phyloP scores from a whole-genome alignment of 2,797 vertebrate species.

The Cyprinella venusta region DNA sequence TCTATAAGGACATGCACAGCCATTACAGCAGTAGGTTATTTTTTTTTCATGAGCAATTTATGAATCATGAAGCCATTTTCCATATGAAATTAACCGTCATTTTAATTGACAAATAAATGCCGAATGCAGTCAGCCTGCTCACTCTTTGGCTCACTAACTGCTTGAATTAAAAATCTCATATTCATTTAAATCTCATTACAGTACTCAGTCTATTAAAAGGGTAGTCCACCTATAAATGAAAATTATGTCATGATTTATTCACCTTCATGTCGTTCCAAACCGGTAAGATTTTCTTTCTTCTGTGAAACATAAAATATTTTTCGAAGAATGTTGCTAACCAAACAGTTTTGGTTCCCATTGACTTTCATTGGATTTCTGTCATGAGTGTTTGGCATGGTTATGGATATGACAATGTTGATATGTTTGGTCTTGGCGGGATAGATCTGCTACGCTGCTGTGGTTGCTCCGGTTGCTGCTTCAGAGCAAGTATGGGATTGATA shows the following conservation, averaged over 20 bases:
- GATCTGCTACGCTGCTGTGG: not conserved
- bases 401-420: not conserved
- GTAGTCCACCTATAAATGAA: not conserved
- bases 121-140: not conserved
- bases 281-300: not conserved
- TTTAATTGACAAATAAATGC: slow-evolving; percentile 28
- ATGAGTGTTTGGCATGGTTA: not conserved
- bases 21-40: not conserved
- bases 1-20: not conserved
- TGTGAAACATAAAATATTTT: not conserved
- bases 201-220: not conserved
- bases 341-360: not conserved
- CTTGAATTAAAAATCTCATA: slow-evolving; percentile 7
- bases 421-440: not conserved
- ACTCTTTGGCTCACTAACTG: slow-evolving; percentile 25
- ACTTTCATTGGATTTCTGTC: not conserved
- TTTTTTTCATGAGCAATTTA: not conserved
- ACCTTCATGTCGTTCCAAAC: not conserved
- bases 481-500: not conserved
- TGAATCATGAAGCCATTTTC: not conserved
- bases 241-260: not conserved
- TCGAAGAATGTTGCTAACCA: not conserved
- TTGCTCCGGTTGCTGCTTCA: not conserved
- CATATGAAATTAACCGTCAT: slow-evolving; percentile 1
- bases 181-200: slow-evolving; percentile 1